Conservation (phyloP, 1,140 invertebrate genomes). For the Reticulitermes speratus region DNA sequence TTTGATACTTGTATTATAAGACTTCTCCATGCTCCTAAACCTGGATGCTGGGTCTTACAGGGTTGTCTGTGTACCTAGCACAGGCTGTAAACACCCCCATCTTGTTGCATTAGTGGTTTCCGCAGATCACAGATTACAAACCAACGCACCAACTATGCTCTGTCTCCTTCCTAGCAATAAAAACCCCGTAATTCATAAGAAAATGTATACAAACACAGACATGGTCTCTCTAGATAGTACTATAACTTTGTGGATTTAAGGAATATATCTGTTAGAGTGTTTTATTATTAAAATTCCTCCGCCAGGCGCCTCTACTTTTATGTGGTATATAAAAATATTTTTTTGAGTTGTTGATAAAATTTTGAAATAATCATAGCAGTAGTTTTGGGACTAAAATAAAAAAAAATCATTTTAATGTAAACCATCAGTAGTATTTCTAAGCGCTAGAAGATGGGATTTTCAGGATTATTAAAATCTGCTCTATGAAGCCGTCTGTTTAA, state of each 20-base stretch:
- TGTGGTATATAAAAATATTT: background rate
- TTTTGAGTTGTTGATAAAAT: slow-evolving; percentile 3
- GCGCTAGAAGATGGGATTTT: no score
- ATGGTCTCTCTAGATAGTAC: background rate
- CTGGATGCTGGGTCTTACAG: slow-evolving; percentile 8
- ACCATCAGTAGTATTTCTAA: no score
- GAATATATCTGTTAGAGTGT: background rate
- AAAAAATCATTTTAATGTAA: background rate
- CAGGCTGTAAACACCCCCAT: slow-evolving; percentile 16
- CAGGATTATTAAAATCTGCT: no score
- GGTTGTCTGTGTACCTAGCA: slow-evolving; percentile 2
- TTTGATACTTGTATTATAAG: slow-evolving; percentile 10
- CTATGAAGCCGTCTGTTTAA: no score
- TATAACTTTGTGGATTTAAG: background rate
- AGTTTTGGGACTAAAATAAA: background rate
- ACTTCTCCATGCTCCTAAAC: slow-evolving; percentile 3
- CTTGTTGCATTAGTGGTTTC: slow-evolving; percentile 9
- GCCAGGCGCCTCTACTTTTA: background rate
- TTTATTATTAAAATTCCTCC: background rate
- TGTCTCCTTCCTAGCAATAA: slow-evolving; percentile 17
- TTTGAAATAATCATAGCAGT: background rate
- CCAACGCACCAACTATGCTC: background rate
- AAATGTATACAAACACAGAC: slow-evolving; percentile 13
- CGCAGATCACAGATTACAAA: background rate
- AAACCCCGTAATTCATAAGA: background rate